Evolutionary conservation across 2,797 vertebrate species (phyloP).

Genomic region (Dipus sagitta): DNA sequence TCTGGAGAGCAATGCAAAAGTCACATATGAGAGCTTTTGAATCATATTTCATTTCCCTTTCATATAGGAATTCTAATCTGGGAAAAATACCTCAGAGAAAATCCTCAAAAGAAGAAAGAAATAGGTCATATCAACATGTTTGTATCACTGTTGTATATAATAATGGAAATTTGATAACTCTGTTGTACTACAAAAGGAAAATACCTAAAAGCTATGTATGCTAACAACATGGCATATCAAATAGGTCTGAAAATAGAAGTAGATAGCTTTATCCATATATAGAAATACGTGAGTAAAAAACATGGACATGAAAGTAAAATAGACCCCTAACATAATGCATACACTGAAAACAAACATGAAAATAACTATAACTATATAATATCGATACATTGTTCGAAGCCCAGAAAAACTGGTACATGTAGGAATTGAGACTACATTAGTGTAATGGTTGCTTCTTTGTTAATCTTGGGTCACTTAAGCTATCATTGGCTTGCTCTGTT

Average conservation of each 20-base stretch:
- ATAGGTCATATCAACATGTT: not conserved
- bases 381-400: not conserved
- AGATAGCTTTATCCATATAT: not conserved
- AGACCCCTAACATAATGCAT: not conserved
- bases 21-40: not conserved
- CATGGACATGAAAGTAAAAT: constrained; percentile 66
- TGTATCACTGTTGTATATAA: constrained; percentile 27
- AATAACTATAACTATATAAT: not conserved
- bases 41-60: constrained; percentile 18
- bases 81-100: constrained; percentile 34
- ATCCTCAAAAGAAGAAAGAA: constrained; percentile 37
- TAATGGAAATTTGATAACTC: constrained; percentile 27
- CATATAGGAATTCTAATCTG: constrained; percentile 36
- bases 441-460: constrained; percentile 5
- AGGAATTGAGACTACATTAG: constrained; percentile 32
- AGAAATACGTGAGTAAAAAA: constrained; percentile 41
- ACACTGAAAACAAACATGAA: constrained; percentile 1
- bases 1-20: not conserved
- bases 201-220: constrained; percentile 11
- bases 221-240: constrained; percentile 30
- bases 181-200: not conserved
- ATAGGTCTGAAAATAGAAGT: constrained; percentile 4
- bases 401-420: not conserved
- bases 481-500: constrained; percentile 23
- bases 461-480: constrained; percentile 42